Conservation (phyloP, 2,888 invertebrate species). For the Pardosa pseudoannulata region DNA sequence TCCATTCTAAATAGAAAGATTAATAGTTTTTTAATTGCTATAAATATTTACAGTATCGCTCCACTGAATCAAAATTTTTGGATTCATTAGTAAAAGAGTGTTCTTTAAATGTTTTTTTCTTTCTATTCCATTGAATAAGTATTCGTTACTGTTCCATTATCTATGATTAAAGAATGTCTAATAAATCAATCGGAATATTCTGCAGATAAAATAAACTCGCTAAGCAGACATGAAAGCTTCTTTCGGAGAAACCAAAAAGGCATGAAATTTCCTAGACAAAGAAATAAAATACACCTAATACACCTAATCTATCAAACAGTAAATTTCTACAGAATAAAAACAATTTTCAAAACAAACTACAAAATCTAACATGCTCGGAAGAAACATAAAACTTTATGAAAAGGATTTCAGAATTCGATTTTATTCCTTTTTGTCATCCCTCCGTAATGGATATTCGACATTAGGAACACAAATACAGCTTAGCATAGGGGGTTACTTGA, state of each 20-base stretch:
- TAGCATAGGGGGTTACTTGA: slow-evolving; percentile 21
- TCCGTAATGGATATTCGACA: slow-evolving; percentile 57
- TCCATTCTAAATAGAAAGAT: too few relatives aligned
- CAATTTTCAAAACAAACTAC: slow-evolving; percentile 40
- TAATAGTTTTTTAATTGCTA: too few relatives aligned
- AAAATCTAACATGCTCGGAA: slow-evolving; percentile 50
- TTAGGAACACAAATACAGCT: slow-evolving; percentile 47
- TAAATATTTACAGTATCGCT: too few relatives aligned
- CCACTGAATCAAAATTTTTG: too few relatives aligned
- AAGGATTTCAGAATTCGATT: slow-evolving; percentile 57
- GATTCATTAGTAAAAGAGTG: too few relatives aligned
- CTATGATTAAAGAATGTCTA: too few relatives aligned
- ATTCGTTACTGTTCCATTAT: too few relatives aligned
- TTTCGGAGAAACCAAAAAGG: slow-evolving; percentile 22
- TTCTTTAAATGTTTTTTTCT: too few relatives aligned
- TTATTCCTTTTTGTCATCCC: slow-evolving; percentile 41
- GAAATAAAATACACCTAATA: slow-evolving; percentile 43
- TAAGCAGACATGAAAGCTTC: too few relatives aligned
- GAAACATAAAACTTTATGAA: slow-evolving; percentile 66
- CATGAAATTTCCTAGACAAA: slow-evolving; percentile 42
- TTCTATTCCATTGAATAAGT: too few relatives aligned
- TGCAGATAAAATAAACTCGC: too few relatives aligned
- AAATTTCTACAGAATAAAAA: slow-evolving; percentile 41
- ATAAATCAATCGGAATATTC: too few relatives aligned
- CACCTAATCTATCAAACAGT: slow-evolving; percentile 15